A percentile compares a stretch with the other conserved stretches of the same genome.
phyloP scores from a whole-genome alignment of 2,113 vertebrate genomes.

The Sylvilagus bachmani region DNA sequence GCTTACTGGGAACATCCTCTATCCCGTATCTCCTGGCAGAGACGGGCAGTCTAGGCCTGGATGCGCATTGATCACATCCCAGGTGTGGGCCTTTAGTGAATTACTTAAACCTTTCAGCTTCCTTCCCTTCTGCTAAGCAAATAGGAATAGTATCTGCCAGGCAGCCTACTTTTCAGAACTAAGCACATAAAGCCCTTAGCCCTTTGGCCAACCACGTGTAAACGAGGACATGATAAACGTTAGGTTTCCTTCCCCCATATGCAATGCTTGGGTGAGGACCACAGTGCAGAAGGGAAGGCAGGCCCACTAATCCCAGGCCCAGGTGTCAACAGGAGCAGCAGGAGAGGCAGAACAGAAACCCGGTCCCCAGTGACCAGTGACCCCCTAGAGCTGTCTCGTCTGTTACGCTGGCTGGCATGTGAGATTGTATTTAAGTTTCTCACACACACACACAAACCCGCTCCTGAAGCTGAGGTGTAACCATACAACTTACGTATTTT shows the following conservation, averaged over 20 bases:
- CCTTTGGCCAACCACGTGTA: not conserved
- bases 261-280: not conserved
- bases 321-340: not conserved
- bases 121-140: not conserved
- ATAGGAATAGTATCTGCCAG: not conserved
- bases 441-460: not conserved
- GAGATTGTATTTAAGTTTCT: not conserved
- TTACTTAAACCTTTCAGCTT: not conserved
- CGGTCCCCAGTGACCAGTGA: too few relatives aligned
- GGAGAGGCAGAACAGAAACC: not conserved
- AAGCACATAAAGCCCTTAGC: not conserved
- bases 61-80: not conserved
- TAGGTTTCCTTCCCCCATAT: not conserved
- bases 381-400: not conserved
- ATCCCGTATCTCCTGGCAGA: not conserved
- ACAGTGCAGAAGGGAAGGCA: accelerated
- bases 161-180: not conserved
- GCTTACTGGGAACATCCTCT: not conserved
- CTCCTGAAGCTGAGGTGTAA: not conserved
- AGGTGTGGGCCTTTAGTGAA: not conserved
- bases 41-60: not conserved
- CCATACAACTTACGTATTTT: not conserved
- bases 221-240: not conserved
- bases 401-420: not conserved
- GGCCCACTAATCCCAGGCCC: not conserved